Percentiles rank a stretch among this genome's conserved stretches.
These are phyloP conservation scores for Ctenochaetus hawaiiensis DNA, from an alignment of 2,797 vertebrate species.

Conservation along the genomic window DNA sequence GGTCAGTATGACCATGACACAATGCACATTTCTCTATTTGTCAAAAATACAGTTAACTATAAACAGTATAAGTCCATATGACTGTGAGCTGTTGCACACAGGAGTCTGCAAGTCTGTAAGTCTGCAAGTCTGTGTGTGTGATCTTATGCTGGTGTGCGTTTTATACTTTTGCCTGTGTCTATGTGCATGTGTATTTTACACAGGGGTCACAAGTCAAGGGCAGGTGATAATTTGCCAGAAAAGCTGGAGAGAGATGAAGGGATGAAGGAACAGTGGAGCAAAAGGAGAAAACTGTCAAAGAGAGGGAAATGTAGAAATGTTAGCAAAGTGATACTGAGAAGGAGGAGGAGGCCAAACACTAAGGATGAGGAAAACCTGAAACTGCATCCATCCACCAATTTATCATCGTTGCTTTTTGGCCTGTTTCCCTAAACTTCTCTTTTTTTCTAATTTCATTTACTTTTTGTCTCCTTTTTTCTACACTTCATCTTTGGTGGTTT, in stretches of 20 bases:
- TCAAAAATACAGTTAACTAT: no score
- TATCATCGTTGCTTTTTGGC: conserved; percentile 11
- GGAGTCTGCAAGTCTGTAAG: background rate
- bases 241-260: conserved; percentile 42
- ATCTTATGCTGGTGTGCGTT: conserved; percentile 4
- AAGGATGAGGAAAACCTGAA: conserved; percentile 27
- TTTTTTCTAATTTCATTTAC: background rate
- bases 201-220: conserved; percentile 75
- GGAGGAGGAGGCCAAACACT: conserved; percentile 22
- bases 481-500: background rate
- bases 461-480: no score
- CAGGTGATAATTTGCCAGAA: conserved; percentile 74
- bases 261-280: conserved; percentile 32
- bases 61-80: background rate
- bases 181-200: background rate
- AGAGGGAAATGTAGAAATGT: conserved; percentile 39
- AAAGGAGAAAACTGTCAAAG: conserved; percentile 8
- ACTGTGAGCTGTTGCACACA: background rate
- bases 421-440: conserved; percentile 1
- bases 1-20: no score
- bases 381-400: conserved; percentile 16
- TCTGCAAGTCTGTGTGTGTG: background rate
- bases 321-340: conserved; percentile 32
- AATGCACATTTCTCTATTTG: no score
- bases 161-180: background rate